phyloP scores from a whole-genome alignment of 1,140 invertebrate species.

The Glossosoma conforme region DNA sequence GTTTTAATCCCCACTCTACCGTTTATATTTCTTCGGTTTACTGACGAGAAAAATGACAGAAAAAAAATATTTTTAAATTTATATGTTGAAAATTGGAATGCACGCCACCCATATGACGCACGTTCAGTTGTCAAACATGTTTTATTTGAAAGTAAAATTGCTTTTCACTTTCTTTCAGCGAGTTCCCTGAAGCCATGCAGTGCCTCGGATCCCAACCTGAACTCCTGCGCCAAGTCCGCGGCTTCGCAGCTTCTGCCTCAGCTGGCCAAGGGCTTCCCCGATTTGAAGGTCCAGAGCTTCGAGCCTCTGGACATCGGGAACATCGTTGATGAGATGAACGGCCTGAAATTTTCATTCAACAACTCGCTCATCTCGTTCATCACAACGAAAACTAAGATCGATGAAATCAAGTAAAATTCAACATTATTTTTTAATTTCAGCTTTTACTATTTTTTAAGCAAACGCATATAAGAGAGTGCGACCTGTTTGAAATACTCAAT shows the following conservation, averaged over 20 bases:
- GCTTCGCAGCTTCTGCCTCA: conserved; percentile 36
- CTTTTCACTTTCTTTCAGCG: conserved; percentile 32
- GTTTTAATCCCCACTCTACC: no score
- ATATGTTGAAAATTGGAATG: no score
- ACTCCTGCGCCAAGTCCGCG: conserved; percentile 34
- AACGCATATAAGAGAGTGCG: neutral
- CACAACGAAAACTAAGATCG: conserved; percentile 35
- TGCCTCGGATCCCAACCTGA: conserved; percentile 21
- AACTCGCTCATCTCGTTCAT: conserved; percentile 38
- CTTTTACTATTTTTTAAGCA: conserved; percentile 3
- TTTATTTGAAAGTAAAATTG: no score
- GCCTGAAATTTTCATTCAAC: conserved; percentile 36
- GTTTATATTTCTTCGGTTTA: no score
- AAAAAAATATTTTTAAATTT: no score
- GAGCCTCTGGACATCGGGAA: conserved; percentile 37
- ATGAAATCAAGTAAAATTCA: conserved; percentile 37
- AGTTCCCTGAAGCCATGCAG: conserved; percentile 39
- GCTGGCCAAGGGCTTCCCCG: conserved; percentile 35
- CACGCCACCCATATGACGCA: no score
- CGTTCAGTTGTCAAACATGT: no score
- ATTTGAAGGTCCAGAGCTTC: conserved; percentile 34
- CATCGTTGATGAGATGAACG: conserved; percentile 35
- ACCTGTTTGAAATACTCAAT: neutral
- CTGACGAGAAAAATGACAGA: no score
- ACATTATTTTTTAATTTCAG: neutral